Percentiles rank a stretch among this genome's conserved stretches.
Evolutionary conservation across 2,888 invertebrate species (phyloP).

Genomic region (Synergus gifuensis): DNA sequence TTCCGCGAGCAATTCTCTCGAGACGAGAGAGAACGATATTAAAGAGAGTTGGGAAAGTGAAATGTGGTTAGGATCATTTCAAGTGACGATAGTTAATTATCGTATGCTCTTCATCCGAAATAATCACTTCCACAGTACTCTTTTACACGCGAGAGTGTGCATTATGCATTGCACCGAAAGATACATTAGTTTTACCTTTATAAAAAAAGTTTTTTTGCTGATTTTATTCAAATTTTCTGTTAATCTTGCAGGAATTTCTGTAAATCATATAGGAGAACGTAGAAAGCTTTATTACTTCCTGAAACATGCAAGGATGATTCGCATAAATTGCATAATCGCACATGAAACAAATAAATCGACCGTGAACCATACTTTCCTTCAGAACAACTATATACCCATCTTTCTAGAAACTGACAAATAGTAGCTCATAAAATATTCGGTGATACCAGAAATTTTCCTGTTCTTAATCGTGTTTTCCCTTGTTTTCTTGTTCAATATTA

Average conservation of each 20-base stretch:
- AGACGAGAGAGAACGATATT: conserved; percentile 8
- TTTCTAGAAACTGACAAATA: neutral
- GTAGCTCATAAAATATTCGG: neutral
- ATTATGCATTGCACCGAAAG: no score
- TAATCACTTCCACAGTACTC: conserved; percentile 49
- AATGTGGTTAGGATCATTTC: conserved; percentile 40
- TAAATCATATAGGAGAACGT: no score
- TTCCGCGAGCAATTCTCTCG: conserved; percentile 6
- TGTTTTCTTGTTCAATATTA: neutral
- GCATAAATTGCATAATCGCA: neutral
- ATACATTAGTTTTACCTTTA: no score
- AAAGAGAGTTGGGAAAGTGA: conserved; percentile 27
- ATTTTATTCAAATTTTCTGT: no score
- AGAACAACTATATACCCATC: neutral
- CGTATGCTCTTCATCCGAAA: conserved; percentile 53
- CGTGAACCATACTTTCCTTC: neutral
- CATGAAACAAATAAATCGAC: neutral
- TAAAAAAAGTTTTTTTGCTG: no score
- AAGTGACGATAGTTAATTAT: conserved; percentile 59
- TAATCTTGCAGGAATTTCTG: no score
- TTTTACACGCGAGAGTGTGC: conserved; percentile 17
- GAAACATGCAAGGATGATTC: neutral
- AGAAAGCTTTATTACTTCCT: neutral
- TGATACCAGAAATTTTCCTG: neutral
- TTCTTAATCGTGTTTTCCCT: neutral